A percentile compares a stretch with the other conserved stretches of the same genome.
Evolutionary conservation across 2,113 vertebrate species (phyloP).

Genomic region (Catharus bicknelli): DNA sequence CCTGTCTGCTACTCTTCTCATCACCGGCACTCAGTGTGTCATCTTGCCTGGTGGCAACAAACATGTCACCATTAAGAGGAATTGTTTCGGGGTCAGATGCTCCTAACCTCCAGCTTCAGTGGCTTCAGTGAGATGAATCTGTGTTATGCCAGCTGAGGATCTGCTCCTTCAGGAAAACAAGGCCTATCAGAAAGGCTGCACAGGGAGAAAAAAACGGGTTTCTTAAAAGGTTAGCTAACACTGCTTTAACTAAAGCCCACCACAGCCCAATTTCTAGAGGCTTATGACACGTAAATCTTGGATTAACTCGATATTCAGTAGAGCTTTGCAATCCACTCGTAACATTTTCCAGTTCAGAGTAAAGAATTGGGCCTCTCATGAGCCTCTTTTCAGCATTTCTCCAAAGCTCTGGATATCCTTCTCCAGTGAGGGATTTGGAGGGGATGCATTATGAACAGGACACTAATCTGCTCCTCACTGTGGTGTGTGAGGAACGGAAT

Average conservation of each 20-base stretch:
- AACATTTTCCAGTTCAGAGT: constrained; percentile 39
- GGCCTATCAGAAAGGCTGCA: neutral
- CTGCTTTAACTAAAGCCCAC: constrained; percentile 50
- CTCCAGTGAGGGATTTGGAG: constrained; percentile 29
- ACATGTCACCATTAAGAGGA: neutral
- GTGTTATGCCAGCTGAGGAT: constrained; percentile 13
- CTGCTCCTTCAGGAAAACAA: constrained; percentile 22
- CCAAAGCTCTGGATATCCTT: constrained; percentile 56
- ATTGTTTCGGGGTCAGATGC: neutral
- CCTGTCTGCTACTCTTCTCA: neutral
- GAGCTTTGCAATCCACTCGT: constrained; percentile 22
- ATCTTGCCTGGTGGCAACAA: neutral
- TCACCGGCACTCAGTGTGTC: neutral
- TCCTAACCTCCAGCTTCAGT: constrained; percentile 4
- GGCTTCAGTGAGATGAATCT: neutral
- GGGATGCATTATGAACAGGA: constrained; percentile 17
- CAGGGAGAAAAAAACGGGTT: neutral
- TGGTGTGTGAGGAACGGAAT: neutral
- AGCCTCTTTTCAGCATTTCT: constrained; percentile 53
- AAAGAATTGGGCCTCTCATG: constrained; percentile 51
- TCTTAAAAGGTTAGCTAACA: constrained; percentile 62
- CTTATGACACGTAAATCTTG: constrained; percentile 55
- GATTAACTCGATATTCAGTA: constrained; percentile 48
- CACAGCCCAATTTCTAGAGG: constrained; percentile 40
- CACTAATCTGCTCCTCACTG: constrained; percentile 37